These are phyloP conservation scores for Cheilosia impressa DNA, from an alignment of 2,888 invertebrate species.

Conservation along the genomic window DNA sequence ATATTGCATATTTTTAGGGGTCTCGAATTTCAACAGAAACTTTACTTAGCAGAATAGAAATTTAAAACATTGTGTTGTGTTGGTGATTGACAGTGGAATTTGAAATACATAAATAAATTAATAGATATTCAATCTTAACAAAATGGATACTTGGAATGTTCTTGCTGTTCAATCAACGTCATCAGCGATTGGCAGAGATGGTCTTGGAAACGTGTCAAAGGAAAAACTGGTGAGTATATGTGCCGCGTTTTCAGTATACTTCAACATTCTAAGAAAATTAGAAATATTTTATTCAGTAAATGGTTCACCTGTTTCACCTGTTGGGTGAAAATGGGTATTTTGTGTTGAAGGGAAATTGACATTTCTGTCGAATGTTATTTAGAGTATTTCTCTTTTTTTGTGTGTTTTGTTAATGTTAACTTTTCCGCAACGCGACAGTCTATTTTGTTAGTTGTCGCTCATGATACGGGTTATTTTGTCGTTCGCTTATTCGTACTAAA, in stretches of 20 bases:
- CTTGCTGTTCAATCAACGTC: slow-evolving; percentile 87
- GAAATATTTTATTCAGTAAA: slow-evolving; percentile 50
- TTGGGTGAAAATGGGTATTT: slow-evolving; percentile 34
- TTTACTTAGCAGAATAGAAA: slow-evolving; percentile 18
- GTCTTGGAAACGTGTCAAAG: slow-evolving; percentile 78
- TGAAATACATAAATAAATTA: slow-evolving; percentile 13
- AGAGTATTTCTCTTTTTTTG: neutral
- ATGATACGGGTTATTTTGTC: neutral
- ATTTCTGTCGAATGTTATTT: slow-evolving; percentile 18
- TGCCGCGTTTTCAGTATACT: slow-evolving; percentile 10
- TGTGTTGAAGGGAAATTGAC: slow-evolving; percentile 12
- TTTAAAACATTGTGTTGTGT: slow-evolving; percentile 8
- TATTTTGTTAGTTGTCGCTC: slow-evolving; percentile 12
- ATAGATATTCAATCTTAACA: slow-evolving; percentile 7
- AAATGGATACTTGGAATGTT: slow-evolving; percentile 89
- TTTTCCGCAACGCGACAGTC: slow-evolving; percentile 6
- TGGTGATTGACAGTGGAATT: slow-evolving; percentile 32
- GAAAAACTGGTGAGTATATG: slow-evolving; percentile 81
- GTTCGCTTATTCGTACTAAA: neutral
- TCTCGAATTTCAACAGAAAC: slow-evolving; percentile 7
- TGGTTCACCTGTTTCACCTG: slow-evolving; percentile 63
- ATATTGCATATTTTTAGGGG: slow-evolving; percentile 48
- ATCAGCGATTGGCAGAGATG: slow-evolving; percentile 89
- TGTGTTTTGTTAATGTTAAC: slow-evolving; percentile 7
- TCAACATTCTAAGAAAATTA: slow-evolving; percentile 35